Evolutionary conservation across 2,797 vertebrate genomes (phyloP), one percentile per base, ranked within the genome.

Genomic region (Sternotherus odoratus): DNA sequence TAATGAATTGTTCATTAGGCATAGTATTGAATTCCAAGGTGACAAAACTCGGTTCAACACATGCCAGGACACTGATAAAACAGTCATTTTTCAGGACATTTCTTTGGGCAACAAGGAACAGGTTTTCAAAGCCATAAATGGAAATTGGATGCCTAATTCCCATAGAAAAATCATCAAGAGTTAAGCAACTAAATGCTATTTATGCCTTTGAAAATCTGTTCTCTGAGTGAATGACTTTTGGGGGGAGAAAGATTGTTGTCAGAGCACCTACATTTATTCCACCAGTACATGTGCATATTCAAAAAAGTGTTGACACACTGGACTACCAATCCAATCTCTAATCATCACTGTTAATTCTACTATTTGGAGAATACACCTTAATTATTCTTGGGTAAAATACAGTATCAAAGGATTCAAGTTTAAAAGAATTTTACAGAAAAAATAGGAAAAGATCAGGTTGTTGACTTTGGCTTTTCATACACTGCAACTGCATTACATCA

Each of bases 401-500:
- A 69, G 49, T 86, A 83, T 39, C 69, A 82, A 84, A 88, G 39
- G 16, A 84, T 54, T 82, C 5, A 54, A 72, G 17, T 36, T 7
- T 51, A 78, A 77, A 89, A 79, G 3, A 84, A 87, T 77, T 79
- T n/a, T n/a, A 88, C 0, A 49, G 12, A 43, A 89, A 90, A 48
- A 12, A 78, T 60, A 79, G 85, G 72, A 92, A 82, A 91, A 90
- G 72, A 86, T 30, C n/a, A 43, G 17, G 28, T 30, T 90, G 72
- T 79, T 90, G 82, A 94, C 48, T 84, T 85, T 89, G 87, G 83
- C 85, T 89, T 69, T 88, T 92, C 78, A 74, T 53, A 82, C 12
- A 13, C 56, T 88, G 51, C 48, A 87, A 88, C 83, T 93, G 94
- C 36, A 90, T 90, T 90, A 85, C 78, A 88, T 85, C 63, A 93